Base-by-base conservation (phyloP, 2,113 vertebrate species). In the Mola mola region DNA sequence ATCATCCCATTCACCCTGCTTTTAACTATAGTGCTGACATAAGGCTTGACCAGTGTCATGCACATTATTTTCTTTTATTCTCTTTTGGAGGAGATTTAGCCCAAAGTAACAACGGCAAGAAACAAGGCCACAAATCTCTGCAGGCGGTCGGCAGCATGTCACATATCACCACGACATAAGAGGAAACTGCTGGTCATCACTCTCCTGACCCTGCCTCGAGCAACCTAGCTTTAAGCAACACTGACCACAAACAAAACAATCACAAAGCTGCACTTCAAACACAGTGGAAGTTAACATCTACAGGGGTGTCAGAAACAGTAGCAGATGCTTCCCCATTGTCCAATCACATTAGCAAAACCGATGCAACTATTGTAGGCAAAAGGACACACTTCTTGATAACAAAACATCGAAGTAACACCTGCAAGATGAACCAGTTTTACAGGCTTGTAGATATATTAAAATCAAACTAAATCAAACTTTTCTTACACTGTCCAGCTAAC, bases 251-350 rank as follows among this genome's bases (percentile, higher is more conserved):
- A 17, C 59, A 53, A 46, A 4, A 52, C 55, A 29, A 36, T 56
- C 22, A 33, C 58, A 42, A 10, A 41, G 9, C 37, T 24, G 28
- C 16, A 5, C 19, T 29, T 2, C 46, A 40, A 24, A 40, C 22
- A 57, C 9, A 57, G 66, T 5, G 51, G 66, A 58, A 53, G 48
- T 7, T 43, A 67, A 60, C 20, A 29, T 34, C 53, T 26, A 50
- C 28, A 16, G 60, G 47, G 50, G 24, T 16, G 26, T 17, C 12
- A 26, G 17, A 63, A 49, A 61, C 24, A 12, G 29, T 46, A 79
- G 49, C 68, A 81, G 68, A 81, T 51, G 62, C 44, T 37, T 53
- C 34, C 26, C 43, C 10, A 4, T 46, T 66, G 59, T 70, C 79
- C 55, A 25, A 15, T 70, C 59, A 28, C 51, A 71, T 77, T 62